Conservation (phyloP, 2,797 vertebrate genomes). For the Pempheris klunzingeri region DNA sequence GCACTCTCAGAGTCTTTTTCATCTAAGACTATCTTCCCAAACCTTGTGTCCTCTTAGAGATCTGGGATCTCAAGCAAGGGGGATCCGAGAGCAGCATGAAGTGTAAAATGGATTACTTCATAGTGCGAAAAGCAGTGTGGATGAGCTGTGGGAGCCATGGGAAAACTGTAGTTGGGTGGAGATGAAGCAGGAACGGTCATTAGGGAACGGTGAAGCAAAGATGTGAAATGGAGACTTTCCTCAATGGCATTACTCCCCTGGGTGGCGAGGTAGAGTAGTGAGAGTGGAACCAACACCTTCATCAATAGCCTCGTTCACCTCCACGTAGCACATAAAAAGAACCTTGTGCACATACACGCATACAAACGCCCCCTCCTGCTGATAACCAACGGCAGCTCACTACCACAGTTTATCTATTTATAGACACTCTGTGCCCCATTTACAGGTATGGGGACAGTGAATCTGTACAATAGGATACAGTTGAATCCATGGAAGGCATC, state of each 20-base stretch:
- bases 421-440: conserved; percentile 76
- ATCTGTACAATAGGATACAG: conserved; percentile 57
- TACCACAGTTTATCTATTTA: conserved; percentile 74
- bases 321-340: conserved; percentile 47
- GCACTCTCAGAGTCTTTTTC: conserved; percentile 53
- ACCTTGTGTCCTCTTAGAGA: conserved; percentile 57
- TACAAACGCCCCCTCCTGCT: not conserved
- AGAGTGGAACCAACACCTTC: conserved; percentile 45
- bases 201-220: conserved; percentile 49
- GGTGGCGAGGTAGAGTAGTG: conserved; percentile 33
- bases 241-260: conserved; percentile 51
- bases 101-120: conserved; percentile 74
- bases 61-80: conserved; percentile 51
- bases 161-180: conserved; percentile 48
- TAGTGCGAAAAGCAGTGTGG: conserved; percentile 57
- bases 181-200: conserved; percentile 52
- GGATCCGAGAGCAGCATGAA: conserved; percentile 48
- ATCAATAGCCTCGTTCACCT: conserved; percentile 66
- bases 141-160: conserved; percentile 61
- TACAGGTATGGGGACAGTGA: conserved; percentile 69
- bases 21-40: conserved; percentile 54
- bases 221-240: conserved; percentile 68
- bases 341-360: conserved; percentile 3
- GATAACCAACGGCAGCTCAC: conserved; percentile 55
- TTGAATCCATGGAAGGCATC: conserved; percentile 18